Evolutionary conservation across 2,888 invertebrate species (phyloP).

Genomic region (Patella ulyssiponensis): DNA sequence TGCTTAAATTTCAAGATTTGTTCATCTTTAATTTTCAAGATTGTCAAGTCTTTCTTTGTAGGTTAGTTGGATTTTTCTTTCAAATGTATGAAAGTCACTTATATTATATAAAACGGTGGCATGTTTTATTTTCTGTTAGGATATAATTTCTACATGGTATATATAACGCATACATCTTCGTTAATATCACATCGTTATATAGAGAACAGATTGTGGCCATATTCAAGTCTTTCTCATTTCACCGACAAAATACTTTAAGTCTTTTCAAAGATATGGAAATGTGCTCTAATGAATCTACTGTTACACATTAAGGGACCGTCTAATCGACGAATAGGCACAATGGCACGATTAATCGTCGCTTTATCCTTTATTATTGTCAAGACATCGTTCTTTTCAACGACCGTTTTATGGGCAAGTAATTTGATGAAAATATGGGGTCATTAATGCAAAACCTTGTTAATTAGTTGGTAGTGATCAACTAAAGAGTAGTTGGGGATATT

Average conservation of each 20-base stretch:
- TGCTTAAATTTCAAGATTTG: too few relatives aligned
- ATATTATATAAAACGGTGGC: too few relatives aligned
- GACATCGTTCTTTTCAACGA: constrained; percentile 9
- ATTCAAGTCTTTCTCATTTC: background rate
- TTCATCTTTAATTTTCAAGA: too few relatives aligned
- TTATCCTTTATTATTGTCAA: constrained; percentile 7
- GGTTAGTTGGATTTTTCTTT: too few relatives aligned
- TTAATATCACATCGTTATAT: too few relatives aligned
- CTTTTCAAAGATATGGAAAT: constrained; percentile 9
- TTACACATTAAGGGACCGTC: constrained; percentile 7
- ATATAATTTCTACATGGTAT: too few relatives aligned
- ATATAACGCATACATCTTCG: too few relatives aligned
- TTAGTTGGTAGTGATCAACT: constrained; percentile 1
- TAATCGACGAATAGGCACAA: constrained; percentile 2
- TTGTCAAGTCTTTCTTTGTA: too few relatives aligned
- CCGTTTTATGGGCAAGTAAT: constrained; percentile 9
- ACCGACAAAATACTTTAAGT: background rate
- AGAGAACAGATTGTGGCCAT: background rate
- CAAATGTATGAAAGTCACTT: too few relatives aligned
- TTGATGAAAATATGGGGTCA: constrained; percentile 9
- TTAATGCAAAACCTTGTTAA: constrained; percentile 12
- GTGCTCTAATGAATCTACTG: constrained; percentile 9
- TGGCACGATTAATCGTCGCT: background rate
- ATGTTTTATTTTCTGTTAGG: too few relatives aligned
- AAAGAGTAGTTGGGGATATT: constrained; percentile 7